Conservation (phyloP, 2,888 invertebrate species). For the Leucoptera coffeella region DNA sequence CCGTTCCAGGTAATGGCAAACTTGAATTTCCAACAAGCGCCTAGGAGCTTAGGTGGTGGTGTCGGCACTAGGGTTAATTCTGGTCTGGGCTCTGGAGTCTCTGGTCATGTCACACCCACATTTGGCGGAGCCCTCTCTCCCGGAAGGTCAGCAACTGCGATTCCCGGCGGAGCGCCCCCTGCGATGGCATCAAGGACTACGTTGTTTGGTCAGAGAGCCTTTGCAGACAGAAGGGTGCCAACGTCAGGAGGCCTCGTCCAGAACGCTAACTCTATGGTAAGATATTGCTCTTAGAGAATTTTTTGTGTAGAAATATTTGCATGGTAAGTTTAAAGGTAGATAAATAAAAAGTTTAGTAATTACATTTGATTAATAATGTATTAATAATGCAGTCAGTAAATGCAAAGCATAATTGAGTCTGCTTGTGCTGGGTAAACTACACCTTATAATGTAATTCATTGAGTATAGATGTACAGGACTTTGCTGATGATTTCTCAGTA, state of each 20-base stretch:
- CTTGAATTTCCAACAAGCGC: constrained; percentile 85
- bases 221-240: constrained; percentile 69
- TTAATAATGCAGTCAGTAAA: no score
- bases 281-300: no score
- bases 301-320: no score
- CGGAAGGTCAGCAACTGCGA: constrained; percentile 31
- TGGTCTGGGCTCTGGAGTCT: constrained; percentile 71
- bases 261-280: constrained; percentile 49
- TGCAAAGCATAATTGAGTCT: no score
- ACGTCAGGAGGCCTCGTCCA: constrained; percentile 53
- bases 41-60: constrained; percentile 75
- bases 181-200: constrained; percentile 55
- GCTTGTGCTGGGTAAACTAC: no score
- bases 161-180: constrained; percentile 47
- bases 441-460: no score
- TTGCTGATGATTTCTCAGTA: no score
- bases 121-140: constrained; percentile 44
- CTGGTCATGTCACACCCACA: constrained; percentile 49
- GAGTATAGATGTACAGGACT: no score
- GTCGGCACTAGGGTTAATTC: constrained; percentile 48
- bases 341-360: no score
- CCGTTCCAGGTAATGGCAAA: constrained; percentile 87
- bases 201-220: constrained; percentile 75
- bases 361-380: no score
- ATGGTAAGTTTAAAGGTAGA: no score